A percentile compares a stretch with the other conserved stretches of the same genome.
Evolutionary conservation across 2,888 invertebrate genomes (phyloP).

Genomic region (Scaptomyza polygonia): DNA sequence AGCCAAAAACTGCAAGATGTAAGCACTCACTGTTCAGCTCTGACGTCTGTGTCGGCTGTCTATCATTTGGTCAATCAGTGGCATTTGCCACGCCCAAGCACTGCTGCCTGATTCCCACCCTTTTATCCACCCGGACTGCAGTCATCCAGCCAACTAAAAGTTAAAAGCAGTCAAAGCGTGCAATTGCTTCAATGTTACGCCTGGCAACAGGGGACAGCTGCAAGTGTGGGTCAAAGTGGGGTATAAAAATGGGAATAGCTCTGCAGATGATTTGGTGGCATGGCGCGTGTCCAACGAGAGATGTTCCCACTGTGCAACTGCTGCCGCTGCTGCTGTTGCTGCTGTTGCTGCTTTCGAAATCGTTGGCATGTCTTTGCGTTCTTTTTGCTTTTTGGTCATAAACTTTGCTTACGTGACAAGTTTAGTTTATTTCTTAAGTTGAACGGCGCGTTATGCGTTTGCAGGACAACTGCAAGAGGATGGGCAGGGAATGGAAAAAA

Average conservation of each 20-base stretch:
- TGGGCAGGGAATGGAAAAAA: conserved; percentile 1
- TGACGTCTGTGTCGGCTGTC: conserved; percentile 53
- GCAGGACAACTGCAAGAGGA: conserved; percentile 18
- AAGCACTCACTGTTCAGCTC: conserved; percentile 35
- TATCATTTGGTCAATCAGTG: conserved; percentile 72
- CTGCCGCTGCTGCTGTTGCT: conserved; percentile 35
- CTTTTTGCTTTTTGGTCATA: conserved; percentile 67
- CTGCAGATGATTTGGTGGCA: conserved; percentile 73
- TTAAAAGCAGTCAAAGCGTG: conserved; percentile 55
- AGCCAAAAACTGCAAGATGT: conserved; percentile 64
- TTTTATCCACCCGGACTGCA: conserved; percentile 19
- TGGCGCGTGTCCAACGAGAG: conserved; percentile 74
- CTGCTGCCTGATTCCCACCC: neutral
- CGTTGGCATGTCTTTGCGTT: conserved; percentile 40
- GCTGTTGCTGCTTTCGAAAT: conserved; percentile 34
- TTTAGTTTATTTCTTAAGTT: conserved; percentile 77
- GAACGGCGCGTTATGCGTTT: conserved; percentile 50
- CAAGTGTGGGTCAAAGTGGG: neutral
- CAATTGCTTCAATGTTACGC: conserved; percentile 48
- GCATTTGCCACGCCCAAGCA: conserved; percentile 33
- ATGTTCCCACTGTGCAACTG: conserved; percentile 51
- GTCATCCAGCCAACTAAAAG: conserved; percentile 56
- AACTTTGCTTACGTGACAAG: conserved; percentile 81
- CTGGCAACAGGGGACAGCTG: conserved; percentile 1
- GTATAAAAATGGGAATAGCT: conserved; percentile 4